Conservation (phyloP, 2,797 vertebrate genomes). For the Crax fasciolata region DNA sequence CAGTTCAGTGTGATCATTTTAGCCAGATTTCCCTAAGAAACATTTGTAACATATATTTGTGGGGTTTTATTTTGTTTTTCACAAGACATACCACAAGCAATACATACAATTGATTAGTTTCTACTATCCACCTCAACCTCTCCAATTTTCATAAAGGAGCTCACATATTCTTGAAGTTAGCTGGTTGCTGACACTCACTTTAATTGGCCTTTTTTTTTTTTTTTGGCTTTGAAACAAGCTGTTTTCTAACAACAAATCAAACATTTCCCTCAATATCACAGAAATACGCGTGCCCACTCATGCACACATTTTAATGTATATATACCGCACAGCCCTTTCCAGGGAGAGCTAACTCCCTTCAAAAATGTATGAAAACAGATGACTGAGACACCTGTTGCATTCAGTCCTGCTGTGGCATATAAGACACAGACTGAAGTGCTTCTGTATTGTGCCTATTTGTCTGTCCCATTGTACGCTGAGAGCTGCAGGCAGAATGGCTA, state of each 20-base stretch:
- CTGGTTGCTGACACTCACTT: not conserved
- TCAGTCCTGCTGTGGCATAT: not conserved
- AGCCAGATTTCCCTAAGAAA: not conserved
- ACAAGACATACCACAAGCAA: not conserved
- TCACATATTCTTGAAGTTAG: not conserved
- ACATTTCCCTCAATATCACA: not conserved
- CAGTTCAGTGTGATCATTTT: not conserved
- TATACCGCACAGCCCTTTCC: not conserved
- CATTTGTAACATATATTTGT: not conserved
- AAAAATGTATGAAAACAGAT: constrained; percentile 11
- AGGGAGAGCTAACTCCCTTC: not conserved
- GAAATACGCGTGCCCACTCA: not conserved
- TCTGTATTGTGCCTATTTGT: not conserved
- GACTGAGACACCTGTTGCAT: constrained; percentile 31
- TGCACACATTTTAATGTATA: not conserved
- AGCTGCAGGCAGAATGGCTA: not conserved
- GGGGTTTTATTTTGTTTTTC: accelerated
- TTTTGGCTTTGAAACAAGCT: not conserved
- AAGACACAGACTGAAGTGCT: not conserved
- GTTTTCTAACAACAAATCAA: not conserved
- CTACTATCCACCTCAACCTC: not conserved
- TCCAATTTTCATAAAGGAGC: not conserved
- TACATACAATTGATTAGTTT: not conserved
- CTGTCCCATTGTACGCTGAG: not conserved
- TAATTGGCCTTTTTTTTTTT: not conserved